Evolutionary conservation across 2,888 invertebrate genomes (phyloP).

Genomic region (Metacarcinus magister): DNA sequence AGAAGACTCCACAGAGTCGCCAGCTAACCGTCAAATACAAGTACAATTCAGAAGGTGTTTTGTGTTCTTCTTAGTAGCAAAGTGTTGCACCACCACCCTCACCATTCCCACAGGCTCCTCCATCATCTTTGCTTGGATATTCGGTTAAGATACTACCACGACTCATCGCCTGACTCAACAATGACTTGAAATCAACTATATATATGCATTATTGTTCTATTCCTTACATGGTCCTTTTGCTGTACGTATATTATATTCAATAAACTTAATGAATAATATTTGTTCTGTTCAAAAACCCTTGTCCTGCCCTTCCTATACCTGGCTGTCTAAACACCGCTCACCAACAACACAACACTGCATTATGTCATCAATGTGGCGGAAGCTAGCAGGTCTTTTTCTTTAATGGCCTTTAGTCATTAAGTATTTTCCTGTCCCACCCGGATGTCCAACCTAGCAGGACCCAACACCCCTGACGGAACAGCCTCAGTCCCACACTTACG

Average conservation of each 20-base stretch:
- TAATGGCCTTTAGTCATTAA: background rate
- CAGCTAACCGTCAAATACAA: background rate
- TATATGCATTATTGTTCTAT: background rate
- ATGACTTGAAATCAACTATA: background rate
- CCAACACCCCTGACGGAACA: background rate
- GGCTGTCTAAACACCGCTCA: background rate
- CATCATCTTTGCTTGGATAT: conserved; percentile 59
- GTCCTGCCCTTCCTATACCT: background rate
- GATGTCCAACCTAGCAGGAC: background rate
- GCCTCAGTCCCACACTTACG: background rate
- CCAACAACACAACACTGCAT: too few relatives aligned
- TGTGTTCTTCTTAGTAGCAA: conserved; percentile 7
- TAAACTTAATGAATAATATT: background rate
- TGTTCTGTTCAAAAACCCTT: background rate
- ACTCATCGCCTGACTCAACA: background rate
- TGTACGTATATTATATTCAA: background rate
- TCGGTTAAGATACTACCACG: conserved; percentile 42
- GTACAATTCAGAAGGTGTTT: conserved; percentile 51
- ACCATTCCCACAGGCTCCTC: conserved; percentile 64
- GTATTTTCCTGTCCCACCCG: background rate
- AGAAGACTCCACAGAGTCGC: background rate
- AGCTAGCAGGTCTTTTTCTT: background rate
- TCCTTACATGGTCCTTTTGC: background rate
- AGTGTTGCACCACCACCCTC: conserved; percentile 59
- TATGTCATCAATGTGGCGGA: conserved; percentile 6